phyloP scores from a whole-genome alignment of 2,888 invertebrate species.

The Phania funesta region DNA sequence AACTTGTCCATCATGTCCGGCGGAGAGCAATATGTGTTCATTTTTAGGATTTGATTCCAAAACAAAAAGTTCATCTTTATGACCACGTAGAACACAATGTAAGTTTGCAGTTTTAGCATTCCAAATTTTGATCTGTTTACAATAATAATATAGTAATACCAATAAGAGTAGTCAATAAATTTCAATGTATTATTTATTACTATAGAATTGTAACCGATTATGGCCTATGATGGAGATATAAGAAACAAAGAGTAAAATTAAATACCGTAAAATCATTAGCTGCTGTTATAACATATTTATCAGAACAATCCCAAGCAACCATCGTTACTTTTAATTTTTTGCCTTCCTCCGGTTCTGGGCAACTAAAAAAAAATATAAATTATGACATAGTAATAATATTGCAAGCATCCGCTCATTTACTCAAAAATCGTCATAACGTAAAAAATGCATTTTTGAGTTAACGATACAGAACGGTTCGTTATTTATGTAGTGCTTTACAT shows the following conservation, averaged over 20 bases:
- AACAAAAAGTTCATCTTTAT: conserved; percentile 96
- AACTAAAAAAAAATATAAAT: conserved; percentile 70
- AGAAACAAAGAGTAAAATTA: neutral
- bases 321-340: conserved; percentile 92
- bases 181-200: too few species aligned
- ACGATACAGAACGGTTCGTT: too few species aligned
- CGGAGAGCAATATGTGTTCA: conserved; percentile 91
- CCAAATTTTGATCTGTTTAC: conserved; percentile 85
- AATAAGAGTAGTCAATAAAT: too few species aligned
- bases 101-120: conserved; percentile 85
- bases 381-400: neutral
- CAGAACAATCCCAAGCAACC: conserved; percentile 97
- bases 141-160: too few species aligned
- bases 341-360: conserved; percentile 81
- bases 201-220: too few species aligned
- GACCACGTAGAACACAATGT: conserved; percentile 87
- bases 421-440: too few species aligned
- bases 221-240: too few species aligned
- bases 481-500: too few species aligned
- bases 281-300: conserved; percentile 93
- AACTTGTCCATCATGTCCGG: conserved; percentile 97
- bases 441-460: too few species aligned
- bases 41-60: conserved; percentile 95
- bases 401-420: too few species aligned
- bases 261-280: conserved; percentile 89